Percentiles rank a stretch among this genome's conserved stretches.
Evolutionary conservation across 2,113 vertebrate genomes (phyloP).

Genomic region (Polypterus senegalus): DNA sequence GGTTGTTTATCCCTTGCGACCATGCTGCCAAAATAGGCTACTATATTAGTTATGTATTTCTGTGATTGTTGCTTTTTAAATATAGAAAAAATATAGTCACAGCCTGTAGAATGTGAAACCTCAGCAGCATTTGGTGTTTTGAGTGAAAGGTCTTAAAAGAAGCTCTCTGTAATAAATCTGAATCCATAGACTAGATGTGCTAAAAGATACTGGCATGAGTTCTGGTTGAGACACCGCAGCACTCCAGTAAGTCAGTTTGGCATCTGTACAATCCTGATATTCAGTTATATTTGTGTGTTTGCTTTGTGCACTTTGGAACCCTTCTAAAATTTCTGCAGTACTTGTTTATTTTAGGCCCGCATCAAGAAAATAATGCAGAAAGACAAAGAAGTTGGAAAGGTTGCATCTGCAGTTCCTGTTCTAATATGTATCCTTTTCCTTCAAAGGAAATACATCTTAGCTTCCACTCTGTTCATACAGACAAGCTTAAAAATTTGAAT

Average conservation of each 20-base stretch:
- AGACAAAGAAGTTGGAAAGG: constrained; percentile 50
- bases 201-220: background rate
- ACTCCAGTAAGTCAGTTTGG: background rate
- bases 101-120: background rate
- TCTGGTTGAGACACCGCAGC: background rate
- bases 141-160: background rate
- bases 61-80: background rate
- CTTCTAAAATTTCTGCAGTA: background rate
- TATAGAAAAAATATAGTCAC: background rate
- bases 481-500: too few species aligned
- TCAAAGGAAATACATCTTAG: background rate
- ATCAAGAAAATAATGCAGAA: constrained; percentile 62
- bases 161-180: background rate
- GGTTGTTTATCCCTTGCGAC: background rate
- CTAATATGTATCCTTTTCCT: constrained; percentile 50
- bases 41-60: background rate
- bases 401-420: constrained; percentile 49
- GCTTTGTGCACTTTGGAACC: background rate
- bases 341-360: constrained; percentile 30
- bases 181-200: background rate
- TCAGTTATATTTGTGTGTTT: background rate
- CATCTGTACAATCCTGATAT: background rate
- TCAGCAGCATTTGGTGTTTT: background rate
- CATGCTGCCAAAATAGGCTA: background rate
- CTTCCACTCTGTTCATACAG: too few species aligned